Evolutionary conservation across 1,140 invertebrate genomes (phyloP), one percentile per base, ranked within the genome.

Genomic region (Hycleus cichorii): DNA sequence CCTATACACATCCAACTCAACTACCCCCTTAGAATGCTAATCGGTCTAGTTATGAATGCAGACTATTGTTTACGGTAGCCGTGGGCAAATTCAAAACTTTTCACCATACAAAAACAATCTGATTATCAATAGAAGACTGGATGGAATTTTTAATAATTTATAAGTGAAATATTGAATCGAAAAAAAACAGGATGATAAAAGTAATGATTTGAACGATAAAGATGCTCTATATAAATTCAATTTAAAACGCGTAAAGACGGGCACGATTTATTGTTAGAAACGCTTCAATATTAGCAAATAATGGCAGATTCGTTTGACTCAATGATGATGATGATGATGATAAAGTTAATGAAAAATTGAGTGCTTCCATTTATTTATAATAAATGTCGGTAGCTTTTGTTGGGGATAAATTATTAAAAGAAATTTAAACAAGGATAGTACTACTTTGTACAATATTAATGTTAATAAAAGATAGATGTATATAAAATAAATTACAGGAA

Each of bases 401-500:
- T 57, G 49, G 59, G 64, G 57, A 64, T 66, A 63, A 66, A 62
- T 63, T 60, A 66, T 62, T 51, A 50, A 66, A 59, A 56, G 47
- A 44, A 43, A 56, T 49, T 55, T 39, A 56, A 32, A 60, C 49
- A 62, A 58, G 56, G 51, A 59, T 11, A 47, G 44, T 8, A 56
- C 24, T 49, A 44, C 3, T 4, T 32, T 6, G 11, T 6, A 26
- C 11, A 26, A 56, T 56, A 39, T 44, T 26, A 56, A 38, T 39
- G 12, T 43, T 8, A 43, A 40, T 18, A 10, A n/a, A 49, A 49
- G 47, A 27, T 9, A 27, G 6, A 32, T 49, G 18, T 18, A 11
- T 10, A 39, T 39, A 49, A 66, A 65, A 68, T 68, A 66, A 68
- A 68, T 66, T 63, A 59, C 64, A 64, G 62, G 64, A 68, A 68